These are phyloP conservation scores for Ailuropoda melanoleuca DNA, from an alignment of 2,113 vertebrate species.

Conservation along the genomic window DNA sequence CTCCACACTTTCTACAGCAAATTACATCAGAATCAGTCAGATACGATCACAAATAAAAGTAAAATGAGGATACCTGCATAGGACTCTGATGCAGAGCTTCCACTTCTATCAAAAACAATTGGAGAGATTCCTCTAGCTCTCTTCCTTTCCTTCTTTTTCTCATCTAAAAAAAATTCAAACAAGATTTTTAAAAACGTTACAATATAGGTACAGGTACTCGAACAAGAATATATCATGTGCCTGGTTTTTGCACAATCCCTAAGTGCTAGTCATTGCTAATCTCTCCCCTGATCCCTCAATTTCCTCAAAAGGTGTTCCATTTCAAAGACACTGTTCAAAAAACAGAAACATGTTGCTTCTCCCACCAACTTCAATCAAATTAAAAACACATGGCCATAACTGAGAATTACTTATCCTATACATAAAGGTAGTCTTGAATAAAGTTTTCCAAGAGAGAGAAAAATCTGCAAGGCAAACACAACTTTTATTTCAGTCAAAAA, in stretches of 20 bases:
- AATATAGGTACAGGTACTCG: not conserved
- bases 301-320: not conserved
- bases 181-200: not conserved
- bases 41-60: conserved; percentile 51
- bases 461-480: not conserved
- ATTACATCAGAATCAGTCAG: conserved; percentile 39
- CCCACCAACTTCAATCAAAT: not conserved
- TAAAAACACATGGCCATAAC: not conserved
- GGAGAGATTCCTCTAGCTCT: conserved; percentile 94
- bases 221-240: not conserved
- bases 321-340: conserved; percentile 14
- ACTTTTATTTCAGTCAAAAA: conserved; percentile 11
- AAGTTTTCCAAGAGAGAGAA: not conserved
- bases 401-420: not conserved
- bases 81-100: conserved; percentile 93
- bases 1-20: conserved; percentile 73
- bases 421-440: not conserved
- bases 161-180: conserved; percentile 80
- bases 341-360: not conserved
- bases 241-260: not conserved
- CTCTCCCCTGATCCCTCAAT: not conserved
- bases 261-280: not conserved
- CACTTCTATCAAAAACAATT: conserved; percentile 94
- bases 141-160: conserved; percentile 92
- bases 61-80: conserved; percentile 90